phyloP scores from a whole-genome alignment of 2,113 vertebrate species.

The Clupea harengus region DNA sequence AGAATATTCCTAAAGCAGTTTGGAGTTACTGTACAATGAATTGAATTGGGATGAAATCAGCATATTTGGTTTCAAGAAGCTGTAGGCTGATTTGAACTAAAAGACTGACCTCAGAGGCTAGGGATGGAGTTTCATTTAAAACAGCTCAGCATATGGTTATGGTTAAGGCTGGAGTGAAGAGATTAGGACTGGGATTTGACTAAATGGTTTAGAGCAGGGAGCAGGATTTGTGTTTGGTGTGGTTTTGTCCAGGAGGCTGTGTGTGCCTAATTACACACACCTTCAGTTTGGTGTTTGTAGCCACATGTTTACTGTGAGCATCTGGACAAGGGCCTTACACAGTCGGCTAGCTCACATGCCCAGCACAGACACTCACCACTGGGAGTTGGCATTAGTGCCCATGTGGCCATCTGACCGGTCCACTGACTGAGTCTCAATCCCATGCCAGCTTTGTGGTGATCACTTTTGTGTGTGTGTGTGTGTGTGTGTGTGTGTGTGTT shows the following conservation, averaged over 20 bases:
- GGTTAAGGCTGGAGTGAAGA: background rate
- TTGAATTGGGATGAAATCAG: background rate
- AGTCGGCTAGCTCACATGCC: background rate
- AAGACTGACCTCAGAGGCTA: background rate
- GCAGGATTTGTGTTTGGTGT: background rate
- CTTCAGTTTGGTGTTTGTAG: too few species aligned
- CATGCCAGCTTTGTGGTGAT: background rate
- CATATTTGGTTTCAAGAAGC: background rate
- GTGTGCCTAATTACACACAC: background rate
- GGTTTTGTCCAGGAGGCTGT: background rate
- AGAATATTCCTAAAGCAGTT: background rate
- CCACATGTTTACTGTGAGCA: too few species aligned
- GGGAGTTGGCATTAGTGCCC: background rate
- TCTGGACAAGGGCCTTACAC: too few species aligned
- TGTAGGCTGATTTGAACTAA: background rate
- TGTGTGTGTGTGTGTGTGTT: background rate
- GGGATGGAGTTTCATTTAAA: background rate
- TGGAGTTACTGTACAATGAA: background rate
- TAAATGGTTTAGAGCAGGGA: background rate
- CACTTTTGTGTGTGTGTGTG: background rate
- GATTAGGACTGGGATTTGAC: background rate
- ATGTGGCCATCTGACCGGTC: background rate
- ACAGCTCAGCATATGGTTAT: background rate
- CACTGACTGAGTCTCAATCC: background rate
- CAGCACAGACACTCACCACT: background rate